Evolutionary conservation across 1,140 invertebrate species (phyloP).

Genomic region (Ceratina australensis): DNA sequence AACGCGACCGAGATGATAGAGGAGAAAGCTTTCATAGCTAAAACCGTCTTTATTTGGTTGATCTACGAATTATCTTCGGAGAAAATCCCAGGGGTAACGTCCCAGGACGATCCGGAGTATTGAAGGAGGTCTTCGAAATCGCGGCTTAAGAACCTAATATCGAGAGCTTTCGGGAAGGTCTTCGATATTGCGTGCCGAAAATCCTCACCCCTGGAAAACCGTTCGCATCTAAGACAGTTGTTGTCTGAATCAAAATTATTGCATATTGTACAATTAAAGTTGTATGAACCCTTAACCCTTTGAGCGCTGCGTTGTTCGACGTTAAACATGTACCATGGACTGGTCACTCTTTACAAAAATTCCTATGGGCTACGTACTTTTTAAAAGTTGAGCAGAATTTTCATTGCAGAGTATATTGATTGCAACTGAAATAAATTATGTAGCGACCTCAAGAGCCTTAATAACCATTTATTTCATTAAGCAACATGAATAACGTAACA

Average conservation of each 20-base stretch:
- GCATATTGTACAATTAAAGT: background rate
- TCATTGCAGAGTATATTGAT: no score
- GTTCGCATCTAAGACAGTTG: background rate
- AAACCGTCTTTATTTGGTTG: background rate
- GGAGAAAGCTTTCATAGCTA: background rate
- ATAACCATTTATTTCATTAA: no score
- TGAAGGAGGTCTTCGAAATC: slow-evolving; percentile 20
- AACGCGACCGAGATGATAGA: background rate
- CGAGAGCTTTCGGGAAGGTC: slow-evolving; percentile 20
- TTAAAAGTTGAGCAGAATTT: no score
- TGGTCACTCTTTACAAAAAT: no score
- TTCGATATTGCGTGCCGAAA: slow-evolving; percentile 49
- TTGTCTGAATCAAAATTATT: background rate
- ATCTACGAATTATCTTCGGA: background rate
- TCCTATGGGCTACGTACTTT: no score
- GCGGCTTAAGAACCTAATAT: slow-evolving; percentile 60
- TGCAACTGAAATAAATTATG: no score
- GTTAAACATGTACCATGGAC: no score
- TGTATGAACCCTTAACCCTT: no score
- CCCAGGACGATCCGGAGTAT: background rate
- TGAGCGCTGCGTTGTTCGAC: no score
- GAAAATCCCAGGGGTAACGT: background rate
- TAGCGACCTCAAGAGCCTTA: no score
- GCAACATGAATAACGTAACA: no score
- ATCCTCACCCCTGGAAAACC: background rate